Base-by-base conservation (phyloP, 2,113 vertebrate species). In the Solea solea region DNA sequence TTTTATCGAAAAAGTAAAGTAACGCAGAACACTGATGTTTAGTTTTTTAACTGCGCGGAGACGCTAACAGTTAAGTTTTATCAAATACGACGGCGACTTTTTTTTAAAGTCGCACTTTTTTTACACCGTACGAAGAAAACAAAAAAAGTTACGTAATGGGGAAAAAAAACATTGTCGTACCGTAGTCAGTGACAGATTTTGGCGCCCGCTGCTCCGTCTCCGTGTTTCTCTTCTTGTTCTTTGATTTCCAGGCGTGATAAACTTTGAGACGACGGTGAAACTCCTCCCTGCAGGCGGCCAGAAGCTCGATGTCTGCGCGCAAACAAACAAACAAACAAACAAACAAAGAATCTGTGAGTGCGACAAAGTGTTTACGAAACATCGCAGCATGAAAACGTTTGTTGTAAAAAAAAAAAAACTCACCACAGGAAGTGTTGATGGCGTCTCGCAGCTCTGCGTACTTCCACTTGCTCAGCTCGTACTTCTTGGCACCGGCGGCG, bases 341-440 rank as follows among this genome's bases (percentile, higher is more conserved):
- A 50, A n/a, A 50, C 15, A 46, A 9, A 46, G 11, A 46, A 2
- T 3, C 5, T 6, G 34, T 34, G 3, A 34, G 34, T 34, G 34
- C 34, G 3, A 34, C 3, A 34, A 34, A 34, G 2, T 2, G 34
- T 34, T 6, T 4, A 2, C 34, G 2, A 34, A 34, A 34, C 2
- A 34, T 34, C 34, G 34, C 34, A 34, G 34, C 3, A 6, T 6
- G 34, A 34, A 34, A 34, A 34, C 34, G 2, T 34, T 34, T 34
- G 34, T 9, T 1, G 9, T 34, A 39, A 48, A 21, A 21, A 21
- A 21, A 21, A 21, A 21, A 21, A 1, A 21, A 81, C 94, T 94
- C 91, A 99, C 97, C 98, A 68, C 98, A 99, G 3, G 98, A 99
- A 1, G 98, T 99, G 51, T 99, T 99, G 92, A 99, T 99, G 87